Conservation (phyloP, 2,888 invertebrate genomes). For the Drepana falcataria region DNA sequence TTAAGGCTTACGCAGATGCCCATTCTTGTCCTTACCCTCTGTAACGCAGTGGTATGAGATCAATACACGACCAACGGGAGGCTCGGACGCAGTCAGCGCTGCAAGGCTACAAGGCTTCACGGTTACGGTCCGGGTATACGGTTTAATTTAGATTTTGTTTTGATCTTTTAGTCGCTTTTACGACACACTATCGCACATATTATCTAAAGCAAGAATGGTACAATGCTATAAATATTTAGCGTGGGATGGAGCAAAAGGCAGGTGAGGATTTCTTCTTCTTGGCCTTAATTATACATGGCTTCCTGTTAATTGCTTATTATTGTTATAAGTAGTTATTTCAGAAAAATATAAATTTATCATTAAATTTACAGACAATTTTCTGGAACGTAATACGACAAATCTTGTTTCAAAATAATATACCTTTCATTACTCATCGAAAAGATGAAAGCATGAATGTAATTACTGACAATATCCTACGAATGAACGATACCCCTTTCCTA, state of each 20-base stretch:
- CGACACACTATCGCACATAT: too few relatives aligned
- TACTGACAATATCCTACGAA: slow-evolving; percentile 32
- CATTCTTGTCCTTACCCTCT: too few relatives aligned
- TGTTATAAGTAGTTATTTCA: neutral
- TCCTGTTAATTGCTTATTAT: neutral
- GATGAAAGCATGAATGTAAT: slow-evolving; percentile 43
- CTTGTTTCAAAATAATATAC: slow-evolving; percentile 8
- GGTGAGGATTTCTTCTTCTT: neutral
- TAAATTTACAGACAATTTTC: slow-evolving; percentile 10
- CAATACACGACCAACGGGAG: too few relatives aligned
- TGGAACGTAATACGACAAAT: slow-evolving; percentile 14
- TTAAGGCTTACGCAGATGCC: too few relatives aligned
- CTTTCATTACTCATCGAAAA: slow-evolving; percentile 28
- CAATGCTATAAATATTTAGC: too few relatives aligned
- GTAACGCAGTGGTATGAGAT: too few relatives aligned
- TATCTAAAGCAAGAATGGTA: too few relatives aligned
- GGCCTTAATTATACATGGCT: neutral
- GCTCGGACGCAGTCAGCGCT: too few relatives aligned
- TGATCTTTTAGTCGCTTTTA: too few relatives aligned
- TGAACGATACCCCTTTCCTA: slow-evolving; percentile 37
- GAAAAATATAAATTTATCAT: neutral
- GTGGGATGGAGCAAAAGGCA: neutral
- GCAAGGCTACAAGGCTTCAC: too few relatives aligned
- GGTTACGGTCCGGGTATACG: too few relatives aligned
- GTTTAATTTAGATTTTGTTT: too few relatives aligned